Conservation (phyloP, 2,797 vertebrate genomes). For the Lophius americanus region DNA sequence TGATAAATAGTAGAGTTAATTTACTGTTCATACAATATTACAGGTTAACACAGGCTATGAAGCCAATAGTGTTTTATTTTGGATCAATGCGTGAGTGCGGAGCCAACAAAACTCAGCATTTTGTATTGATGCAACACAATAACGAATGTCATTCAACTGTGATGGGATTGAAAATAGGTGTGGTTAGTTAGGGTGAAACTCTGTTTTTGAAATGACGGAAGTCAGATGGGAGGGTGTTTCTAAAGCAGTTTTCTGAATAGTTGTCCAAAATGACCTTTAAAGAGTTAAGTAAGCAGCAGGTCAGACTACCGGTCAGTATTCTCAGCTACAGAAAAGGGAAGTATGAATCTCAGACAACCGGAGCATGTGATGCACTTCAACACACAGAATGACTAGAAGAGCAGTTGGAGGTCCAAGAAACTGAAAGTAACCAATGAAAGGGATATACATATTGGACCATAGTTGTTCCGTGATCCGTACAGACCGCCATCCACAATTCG, state of each 20-base stretch:
- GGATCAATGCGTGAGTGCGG: background rate
- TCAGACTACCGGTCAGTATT: constrained; percentile 1
- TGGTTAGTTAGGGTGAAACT: constrained; percentile 26
- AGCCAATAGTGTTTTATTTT: background rate
- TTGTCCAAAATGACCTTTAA: constrained; percentile 15
- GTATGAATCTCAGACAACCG: constrained; percentile 18
- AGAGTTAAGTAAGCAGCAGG: constrained; percentile 4
- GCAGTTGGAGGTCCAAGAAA: constrained; percentile 7
- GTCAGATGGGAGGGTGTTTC: constrained; percentile 15
- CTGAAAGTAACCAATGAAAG: constrained; percentile 1
- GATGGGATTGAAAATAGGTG: constrained; percentile 21
- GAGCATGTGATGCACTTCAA: constrained; percentile 28
- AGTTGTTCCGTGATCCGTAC: too few species aligned
- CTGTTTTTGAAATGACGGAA: constrained; percentile 30
- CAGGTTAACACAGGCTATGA: background rate
- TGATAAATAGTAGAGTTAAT: background rate
- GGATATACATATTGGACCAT: too few species aligned
- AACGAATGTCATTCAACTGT: background rate
- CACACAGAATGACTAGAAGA: background rate
- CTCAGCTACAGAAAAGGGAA: constrained; percentile 39
- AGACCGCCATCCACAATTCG: too few species aligned
- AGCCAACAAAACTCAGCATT: background rate
- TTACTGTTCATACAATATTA: too few species aligned
- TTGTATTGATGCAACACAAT: background rate
- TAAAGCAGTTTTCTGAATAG: constrained; percentile 23